phyloP scores from a whole-genome alignment of 2,797 vertebrate genomes.

The Bradypodion pumilum region DNA sequence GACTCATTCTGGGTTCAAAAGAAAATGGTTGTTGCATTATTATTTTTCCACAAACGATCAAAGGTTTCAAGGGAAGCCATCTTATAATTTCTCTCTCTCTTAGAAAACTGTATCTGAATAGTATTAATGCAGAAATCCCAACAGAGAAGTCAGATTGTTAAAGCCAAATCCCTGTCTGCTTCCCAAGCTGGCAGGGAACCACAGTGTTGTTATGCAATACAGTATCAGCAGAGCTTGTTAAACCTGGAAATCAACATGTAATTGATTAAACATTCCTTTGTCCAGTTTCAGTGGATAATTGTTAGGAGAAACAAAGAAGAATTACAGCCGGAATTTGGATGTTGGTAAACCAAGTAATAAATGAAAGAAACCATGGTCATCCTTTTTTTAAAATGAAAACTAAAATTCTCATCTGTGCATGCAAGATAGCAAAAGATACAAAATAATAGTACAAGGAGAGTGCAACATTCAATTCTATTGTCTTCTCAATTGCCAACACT shows the following conservation, averaged over 20 bases:
- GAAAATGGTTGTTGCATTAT: neutral
- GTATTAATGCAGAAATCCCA: neutral
- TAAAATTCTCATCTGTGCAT: neutral
- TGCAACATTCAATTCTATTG: neutral
- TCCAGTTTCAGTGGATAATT: slow-evolving; percentile 21
- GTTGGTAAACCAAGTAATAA: neutral
- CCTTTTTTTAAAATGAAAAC: neutral
- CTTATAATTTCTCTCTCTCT: neutral
- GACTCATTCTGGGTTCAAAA: neutral
- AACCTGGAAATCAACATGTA: slow-evolving; percentile 17
- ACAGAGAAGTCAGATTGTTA: neutral
- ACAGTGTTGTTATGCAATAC: slow-evolving; percentile 14
- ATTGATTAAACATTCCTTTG: slow-evolving; percentile 21
- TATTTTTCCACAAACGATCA: neutral
- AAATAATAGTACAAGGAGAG: neutral
- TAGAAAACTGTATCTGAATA: neutral
- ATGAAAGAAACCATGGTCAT: neutral
- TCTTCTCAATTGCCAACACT: neutral
- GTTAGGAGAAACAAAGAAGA: slow-evolving; percentile 13
- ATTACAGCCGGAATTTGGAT: neutral
- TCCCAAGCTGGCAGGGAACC: neutral
- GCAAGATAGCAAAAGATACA: neutral
- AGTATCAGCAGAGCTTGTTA: slow-evolving; percentile 25
- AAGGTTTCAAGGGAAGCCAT: neutral
- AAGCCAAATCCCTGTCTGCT: neutral